phyloP scores from a whole-genome alignment of 1,140 invertebrate species.

The Psilanteris sp. region DNA sequence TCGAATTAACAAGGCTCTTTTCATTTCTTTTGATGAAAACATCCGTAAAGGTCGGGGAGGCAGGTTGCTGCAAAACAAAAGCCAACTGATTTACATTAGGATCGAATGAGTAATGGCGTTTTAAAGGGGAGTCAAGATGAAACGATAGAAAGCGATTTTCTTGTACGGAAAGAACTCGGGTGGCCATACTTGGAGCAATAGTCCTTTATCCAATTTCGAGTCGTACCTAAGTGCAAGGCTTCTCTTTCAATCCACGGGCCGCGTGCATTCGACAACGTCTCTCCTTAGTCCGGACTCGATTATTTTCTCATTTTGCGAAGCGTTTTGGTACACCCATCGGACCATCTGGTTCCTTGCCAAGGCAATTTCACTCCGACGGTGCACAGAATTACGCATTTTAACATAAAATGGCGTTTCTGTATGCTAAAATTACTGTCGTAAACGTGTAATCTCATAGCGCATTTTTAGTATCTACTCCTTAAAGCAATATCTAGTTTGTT shows the following conservation, averaged over 20 bases:
- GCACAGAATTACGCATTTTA: slow-evolving; percentile 61
- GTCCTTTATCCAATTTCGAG: slow-evolving; percentile 59
- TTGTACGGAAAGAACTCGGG: slow-evolving; percentile 29
- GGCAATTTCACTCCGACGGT: slow-evolving; percentile 62
- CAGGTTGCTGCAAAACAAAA: slow-evolving; percentile 30
- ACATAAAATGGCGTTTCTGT: slow-evolving; percentile 58
- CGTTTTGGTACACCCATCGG: slow-evolving; percentile 63
- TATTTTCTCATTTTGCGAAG: slow-evolving; percentile 65
- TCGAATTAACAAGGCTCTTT: slow-evolving; percentile 46
- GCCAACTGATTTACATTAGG: slow-evolving; percentile 57
- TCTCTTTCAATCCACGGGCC: slow-evolving; percentile 40
- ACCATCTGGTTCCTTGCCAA: slow-evolving; percentile 65
- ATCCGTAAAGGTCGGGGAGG: slow-evolving; percentile 24
- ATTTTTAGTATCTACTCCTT: slow-evolving; percentile 60
- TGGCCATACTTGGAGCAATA: slow-evolving; percentile 48
- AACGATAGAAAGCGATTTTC: slow-evolving; percentile 48
- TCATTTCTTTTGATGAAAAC: slow-evolving; percentile 48
- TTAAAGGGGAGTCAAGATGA: slow-evolving; percentile 45
- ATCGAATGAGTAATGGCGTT: slow-evolving; percentile 57
- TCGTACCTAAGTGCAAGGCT: slow-evolving; percentile 48
- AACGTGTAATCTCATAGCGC: slow-evolving; percentile 61
- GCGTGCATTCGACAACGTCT: slow-evolving; percentile 62
- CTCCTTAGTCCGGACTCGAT: slow-evolving; percentile 61
- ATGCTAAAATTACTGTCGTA: slow-evolving; percentile 65
- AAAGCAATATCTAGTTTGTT: slow-evolving; percentile 58